phyloP scores from a whole-genome alignment of 2,797 vertebrate species.

The Molossus molossus region DNA sequence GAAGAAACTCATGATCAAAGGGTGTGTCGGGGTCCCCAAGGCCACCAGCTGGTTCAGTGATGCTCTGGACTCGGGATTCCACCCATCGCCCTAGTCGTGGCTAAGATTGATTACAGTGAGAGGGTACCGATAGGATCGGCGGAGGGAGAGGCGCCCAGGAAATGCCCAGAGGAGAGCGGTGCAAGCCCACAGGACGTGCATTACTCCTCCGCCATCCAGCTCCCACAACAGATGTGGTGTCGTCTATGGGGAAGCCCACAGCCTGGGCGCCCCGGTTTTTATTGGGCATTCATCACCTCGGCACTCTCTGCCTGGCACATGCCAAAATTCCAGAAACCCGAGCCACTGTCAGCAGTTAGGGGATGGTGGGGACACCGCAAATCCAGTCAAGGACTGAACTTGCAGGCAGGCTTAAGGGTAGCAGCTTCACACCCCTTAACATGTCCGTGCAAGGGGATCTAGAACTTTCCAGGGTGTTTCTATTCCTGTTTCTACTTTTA shows the following conservation, averaged over 20 bases:
- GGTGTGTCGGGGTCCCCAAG: too few species aligned
- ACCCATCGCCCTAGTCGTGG: accelerated
- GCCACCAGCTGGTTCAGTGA: not conserved
- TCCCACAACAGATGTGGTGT: not conserved
- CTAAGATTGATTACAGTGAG: not conserved
- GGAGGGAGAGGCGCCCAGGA: not conserved
- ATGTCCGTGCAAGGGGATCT: too few species aligned
- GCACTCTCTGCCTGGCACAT: too few species aligned
- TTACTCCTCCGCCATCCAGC: not conserved
- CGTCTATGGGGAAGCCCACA: not conserved
- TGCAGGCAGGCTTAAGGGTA: not conserved
- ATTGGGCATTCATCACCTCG: not conserved
- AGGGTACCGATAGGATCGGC: not conserved
- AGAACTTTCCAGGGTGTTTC: too few species aligned
- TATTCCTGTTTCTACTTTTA: not conserved
- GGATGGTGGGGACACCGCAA: not conserved
- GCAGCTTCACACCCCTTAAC: not conserved
- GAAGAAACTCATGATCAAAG: not conserved
- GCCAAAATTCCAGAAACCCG: not conserved
- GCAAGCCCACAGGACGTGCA: too few species aligned
- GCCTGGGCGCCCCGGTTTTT: too few species aligned
- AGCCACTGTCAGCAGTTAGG: not conserved
- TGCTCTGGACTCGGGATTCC: not conserved
- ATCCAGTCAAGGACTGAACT: not conserved
- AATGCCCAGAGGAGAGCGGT: too few species aligned